These are phyloP conservation scores for Scaptodrosophila lebanonensis DNA, from an alignment of 1,140 invertebrate genomes.

Conservation along the genomic window DNA sequence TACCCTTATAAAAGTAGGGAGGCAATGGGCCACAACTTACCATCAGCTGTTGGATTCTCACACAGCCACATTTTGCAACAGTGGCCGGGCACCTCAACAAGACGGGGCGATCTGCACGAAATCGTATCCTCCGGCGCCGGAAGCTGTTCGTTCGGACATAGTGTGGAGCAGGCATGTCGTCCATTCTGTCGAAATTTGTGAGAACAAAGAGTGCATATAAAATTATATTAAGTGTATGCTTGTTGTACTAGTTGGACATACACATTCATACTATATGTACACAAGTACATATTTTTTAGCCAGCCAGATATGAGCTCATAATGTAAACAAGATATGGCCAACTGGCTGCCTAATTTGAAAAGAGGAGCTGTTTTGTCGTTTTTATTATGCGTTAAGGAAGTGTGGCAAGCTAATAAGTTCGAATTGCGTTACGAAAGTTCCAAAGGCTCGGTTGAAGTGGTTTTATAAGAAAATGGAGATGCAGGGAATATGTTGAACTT, in stretches of 20 bases:
- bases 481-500: too few species aligned
- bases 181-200: constrained; percentile 79
- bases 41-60: constrained; percentile 80
- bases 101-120: constrained; percentile 81
- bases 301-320: constrained; percentile 62
- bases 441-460: too few species aligned
- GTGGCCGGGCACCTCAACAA: constrained; percentile 83
- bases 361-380: neutral
- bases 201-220: constrained; percentile 40
- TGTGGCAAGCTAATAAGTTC: too few species aligned
- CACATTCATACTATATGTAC: neutral
- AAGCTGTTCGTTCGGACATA: constrained; percentile 85
- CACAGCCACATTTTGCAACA: constrained; percentile 87
- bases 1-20: neutral
- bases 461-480: too few species aligned
- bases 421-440: too few species aligned
- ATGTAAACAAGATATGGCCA: constrained; percentile 52
- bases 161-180: constrained; percentile 84
- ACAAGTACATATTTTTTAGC: constrained; percentile 40
- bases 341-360: constrained; percentile 11
- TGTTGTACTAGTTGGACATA: neutral
- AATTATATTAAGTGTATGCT: constrained; percentile 56
- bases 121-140: constrained; percentile 79
- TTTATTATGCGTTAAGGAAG: too few species aligned
- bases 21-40: constrained; percentile 48